Base-by-base conservation (phyloP, 2,797 vertebrate species). In the Thalassophryne amazonica region DNA sequence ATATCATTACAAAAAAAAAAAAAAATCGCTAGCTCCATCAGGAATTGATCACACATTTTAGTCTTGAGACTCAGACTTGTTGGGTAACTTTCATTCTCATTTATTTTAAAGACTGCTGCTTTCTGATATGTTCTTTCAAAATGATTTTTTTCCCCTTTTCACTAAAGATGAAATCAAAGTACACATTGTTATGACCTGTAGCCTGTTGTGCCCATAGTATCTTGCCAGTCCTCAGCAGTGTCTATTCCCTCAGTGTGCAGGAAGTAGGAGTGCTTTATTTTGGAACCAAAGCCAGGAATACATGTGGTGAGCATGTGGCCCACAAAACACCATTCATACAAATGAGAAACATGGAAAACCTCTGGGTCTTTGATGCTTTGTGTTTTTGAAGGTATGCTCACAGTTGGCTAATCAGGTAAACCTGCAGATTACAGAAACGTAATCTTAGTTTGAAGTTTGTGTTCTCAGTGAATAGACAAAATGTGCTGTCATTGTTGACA, bases 301-400 rank as follows among this genome's bases (percentile, higher is more conserved):
- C 81, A 85, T 78, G 78, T 85, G 81, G 76, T 36, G 22, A 35
- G 18, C 81, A 83, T 72, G 69, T 86, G 76, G 13, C 53, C 32
- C 3, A 6, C 31, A 7, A 40, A 52, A 45, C 32, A 36, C 25
- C 29, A n/a, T 31, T 37, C 25, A 15, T 10, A 35, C 24, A 17
- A 11, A 55, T 39, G 15, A n/a, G 30, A 37, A 24, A 20, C 41
- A 34, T 0, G 7, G 6, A 35, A 16, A 42, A 29, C 24, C 31
- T 1, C 20, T 0, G 4, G 23, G 47, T 9, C 35, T 78, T 61
- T 64, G 62, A 53, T 59, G 60, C 34, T 15, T 4, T 27, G 7
- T 10, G n/a, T n/a, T n/a, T n/a, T 15, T 23, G 39, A 50, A 42
- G 14, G 18, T 58, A 8, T 19, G 19, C 27, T 20, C n/a, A 13